Base-by-base conservation (phyloP, 2,797 vertebrate genomes). In the Melanotaenia nigrans region DNA sequence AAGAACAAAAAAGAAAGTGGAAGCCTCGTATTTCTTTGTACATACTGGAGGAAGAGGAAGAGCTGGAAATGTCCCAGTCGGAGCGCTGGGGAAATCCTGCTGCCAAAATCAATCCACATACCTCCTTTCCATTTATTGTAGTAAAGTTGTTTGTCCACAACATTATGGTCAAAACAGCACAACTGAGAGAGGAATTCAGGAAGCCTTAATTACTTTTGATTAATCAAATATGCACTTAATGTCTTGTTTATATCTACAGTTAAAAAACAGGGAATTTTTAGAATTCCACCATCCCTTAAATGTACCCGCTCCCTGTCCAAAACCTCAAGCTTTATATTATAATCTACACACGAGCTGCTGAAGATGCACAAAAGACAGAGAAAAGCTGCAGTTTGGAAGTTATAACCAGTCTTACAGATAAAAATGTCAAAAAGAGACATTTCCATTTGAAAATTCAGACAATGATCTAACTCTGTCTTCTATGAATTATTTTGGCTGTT, bases 171-270 rank as follows among this genome's bases (percentile, higher is more conserved):
- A 36, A 64, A 66, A 24, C 57, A 42, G 66, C 65, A n/a, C 24
- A 7, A 9, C 47, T 61, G 14, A 36, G 66, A 57, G 57, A 69
- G 77, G 69, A 78, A 66, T 65, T 65, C 67, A 61, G 78, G 80
- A 79, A 74, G 70, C 71, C 64, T 65, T 68, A 67, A 77, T 78
- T 69, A 30, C 51, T 51, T 36, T 75, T 76, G 70, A 77, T 85
- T 78, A 70, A 77, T 79, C 68, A 60, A 74, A 73, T 58, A 77
- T 49, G 38, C 45, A 61, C 57, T 67, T 79, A 73, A 83, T 82
- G 79, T 73, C 65, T 71, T 90, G 85, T 92, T 92, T 88, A 88
- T 70, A 74, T 66, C 56, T 68, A 61, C 56, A 73, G 36, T 53
- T 64, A 67, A 68, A 68, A 30, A 79, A 65, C 42, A 55, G 75